Base-by-base conservation (phyloP, 2,888 invertebrate genomes). In the Ashinkailepas kermadecensis region DNA sequence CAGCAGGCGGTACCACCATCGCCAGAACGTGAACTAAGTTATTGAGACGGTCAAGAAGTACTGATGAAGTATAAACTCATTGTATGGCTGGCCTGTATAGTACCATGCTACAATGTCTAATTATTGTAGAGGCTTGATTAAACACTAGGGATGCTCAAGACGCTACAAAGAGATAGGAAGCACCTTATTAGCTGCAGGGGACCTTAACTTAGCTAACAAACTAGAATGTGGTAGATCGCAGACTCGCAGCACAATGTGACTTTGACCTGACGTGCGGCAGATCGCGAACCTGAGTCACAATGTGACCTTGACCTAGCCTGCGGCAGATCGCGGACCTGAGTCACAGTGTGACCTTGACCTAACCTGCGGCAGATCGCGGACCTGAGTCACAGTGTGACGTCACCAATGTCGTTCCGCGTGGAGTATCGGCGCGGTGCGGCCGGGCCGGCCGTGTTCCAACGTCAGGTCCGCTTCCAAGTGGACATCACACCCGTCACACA, bases 321-420 rank as follows among this genome's bases (percentile, higher is more conserved):
- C 39, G 67, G 1, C 67, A 96, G 96, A 96, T 97, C 91, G 94
- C 96, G 23, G 97, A 97, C 88, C 88, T 97, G 86, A 96, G 95
- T 79, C 99, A 99, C 89, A 98, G 59, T 97, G 7, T 74, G 74
- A 74, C 74, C 74, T 56, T 56, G 56, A 56, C 74, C 74, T 15
- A 7, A 13, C 18, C 64, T 65, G 65, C 23, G 88, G 9, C 89
- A 96, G 96, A 96, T 97, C 91, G 94, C 96, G 23, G 97, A 97
- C 88, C 88, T 97, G 86, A 96, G 95, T 80, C 99, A 99, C 89
- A 98, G 96, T 86, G 99, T 99, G n/a, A 92, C 96, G 59, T 97
- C 97, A 84, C 97, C 99, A 80, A 97, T 97, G 91, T 97, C 97
- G 65, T 99, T 99, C 89, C 92, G 96, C 81, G 98, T 99, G 82